These are phyloP conservation scores for Channa striata DNA, from an alignment of 2,797 vertebrate species.

Conservation along the genomic window DNA sequence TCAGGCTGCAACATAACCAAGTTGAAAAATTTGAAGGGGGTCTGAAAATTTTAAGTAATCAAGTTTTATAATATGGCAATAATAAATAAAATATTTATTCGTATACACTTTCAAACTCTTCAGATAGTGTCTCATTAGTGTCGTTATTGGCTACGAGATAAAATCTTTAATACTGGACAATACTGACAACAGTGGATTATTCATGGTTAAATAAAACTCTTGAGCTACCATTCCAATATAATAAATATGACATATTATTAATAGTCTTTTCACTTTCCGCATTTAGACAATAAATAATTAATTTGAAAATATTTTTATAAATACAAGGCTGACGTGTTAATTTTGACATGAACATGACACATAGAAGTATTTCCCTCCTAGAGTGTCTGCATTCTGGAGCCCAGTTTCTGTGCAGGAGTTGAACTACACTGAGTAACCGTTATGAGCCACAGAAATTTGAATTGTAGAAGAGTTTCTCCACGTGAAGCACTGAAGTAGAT, in stretches of 20 bases:
- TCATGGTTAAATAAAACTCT: conserved; percentile 9
- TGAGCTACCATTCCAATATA: background rate
- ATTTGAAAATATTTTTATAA: conserved; percentile 26
- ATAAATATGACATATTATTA: background rate
- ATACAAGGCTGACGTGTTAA: background rate
- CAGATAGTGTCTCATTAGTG: too few species aligned
- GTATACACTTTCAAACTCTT: too few species aligned
- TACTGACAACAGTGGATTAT: background rate
- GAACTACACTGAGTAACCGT: conserved; percentile 44
- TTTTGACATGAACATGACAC: too few species aligned
- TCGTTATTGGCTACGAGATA: too few species aligned
- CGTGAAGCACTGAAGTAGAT: conserved; percentile 82
- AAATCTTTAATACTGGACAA: background rate
- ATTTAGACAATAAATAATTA: conserved; percentile 37
- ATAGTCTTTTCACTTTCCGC: conserved; percentile 32
- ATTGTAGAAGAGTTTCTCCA: conserved; percentile 61
- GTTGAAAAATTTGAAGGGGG: too few species aligned
- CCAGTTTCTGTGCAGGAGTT: conserved; percentile 38
- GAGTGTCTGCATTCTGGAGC: conserved; percentile 25
- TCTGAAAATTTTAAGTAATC: too few species aligned
- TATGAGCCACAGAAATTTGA: conserved; percentile 62
- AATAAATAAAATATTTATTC: too few species aligned
- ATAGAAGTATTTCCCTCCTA: conserved; percentile 21
- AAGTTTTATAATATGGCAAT: too few species aligned
- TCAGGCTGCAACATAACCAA: too few species aligned